Evolutionary conservation across 2,113 vertebrate species (phyloP), one percentile per base, ranked within the genome.

Genomic region (Neogobius melanostomus): DNA sequence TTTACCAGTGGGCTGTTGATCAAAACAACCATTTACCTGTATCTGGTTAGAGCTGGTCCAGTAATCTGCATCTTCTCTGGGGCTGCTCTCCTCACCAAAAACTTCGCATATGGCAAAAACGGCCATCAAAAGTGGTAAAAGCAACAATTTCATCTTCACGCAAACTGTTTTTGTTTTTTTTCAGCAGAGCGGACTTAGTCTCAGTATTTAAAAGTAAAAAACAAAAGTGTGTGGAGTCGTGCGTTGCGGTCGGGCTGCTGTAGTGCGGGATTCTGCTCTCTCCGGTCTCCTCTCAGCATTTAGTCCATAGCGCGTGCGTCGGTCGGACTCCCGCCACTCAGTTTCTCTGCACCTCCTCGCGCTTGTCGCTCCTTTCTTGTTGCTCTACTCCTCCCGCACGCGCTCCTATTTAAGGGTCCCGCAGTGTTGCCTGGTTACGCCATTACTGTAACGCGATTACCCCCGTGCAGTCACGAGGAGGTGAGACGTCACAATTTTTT

Each of bases 11-110:
- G 4, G 10, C n/a, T 12, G 44, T 5, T 6, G 12, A 1, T 61
- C 14, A 45, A 7, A 7, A 10, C 12, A 8, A 60, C 45, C 7
- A 0, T 51, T 4, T 90, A 98, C 97, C 95, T 96, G 95, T 28
- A 84, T 87, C 60, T 89, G 93, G 42, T 94, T 93, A 6, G 80
- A 82, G 76, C 92, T 93, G 0, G 93, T 91, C 96, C 95, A 98
- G 81, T 95, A 95, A 85, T 91, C 94, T 6, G 92, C 84, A 51
- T 95, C 95, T 75, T 96, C 95, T 52, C 82, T 87, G 42, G 91
- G 79, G 14, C 91, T 93, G 47, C 92, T 86, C 60, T 97, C 95
- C 61, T 94, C 91, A 4, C 94, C 91, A 56, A 93, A 85, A 62
- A 94, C 91, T 80, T 92, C 93, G 4, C 90, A 88, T 43, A 92